Conservation (phyloP, 2,888 invertebrate genomes). For the Yponomeuta cagnagella region DNA sequence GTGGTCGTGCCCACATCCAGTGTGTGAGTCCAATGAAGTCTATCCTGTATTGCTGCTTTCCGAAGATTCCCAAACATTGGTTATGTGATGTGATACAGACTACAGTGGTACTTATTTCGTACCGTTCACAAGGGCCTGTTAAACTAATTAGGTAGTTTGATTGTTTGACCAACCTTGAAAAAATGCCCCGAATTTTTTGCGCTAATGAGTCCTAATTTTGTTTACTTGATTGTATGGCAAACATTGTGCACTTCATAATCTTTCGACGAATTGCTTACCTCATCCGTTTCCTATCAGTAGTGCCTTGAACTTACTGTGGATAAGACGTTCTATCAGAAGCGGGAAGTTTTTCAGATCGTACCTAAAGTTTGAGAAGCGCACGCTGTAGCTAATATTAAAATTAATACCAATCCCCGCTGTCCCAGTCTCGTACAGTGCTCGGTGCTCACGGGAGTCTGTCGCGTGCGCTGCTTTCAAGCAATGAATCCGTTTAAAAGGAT, state of each 20-base stretch:
- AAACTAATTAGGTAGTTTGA: constrained; percentile 21
- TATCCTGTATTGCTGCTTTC: constrained; percentile 39
- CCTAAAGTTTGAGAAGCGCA: constrained; percentile 53
- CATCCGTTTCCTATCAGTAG: constrained; percentile 24
- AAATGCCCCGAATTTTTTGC: constrained; percentile 33
- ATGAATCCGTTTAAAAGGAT: constrained; percentile 53
- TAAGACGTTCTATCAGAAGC: constrained; percentile 23
- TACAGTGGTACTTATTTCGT: constrained; percentile 8
- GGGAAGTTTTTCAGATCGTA: background rate
- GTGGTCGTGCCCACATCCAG: constrained; percentile 52
- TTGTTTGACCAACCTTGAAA: constrained; percentile 32
- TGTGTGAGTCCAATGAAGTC: constrained; percentile 71
- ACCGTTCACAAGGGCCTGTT: constrained; percentile 23
- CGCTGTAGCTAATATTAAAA: constrained; percentile 68
- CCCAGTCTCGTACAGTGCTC: constrained; percentile 65
- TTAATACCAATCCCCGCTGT: constrained; percentile 58
- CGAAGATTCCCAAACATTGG: constrained; percentile 53
- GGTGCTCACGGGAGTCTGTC: constrained; percentile 42
- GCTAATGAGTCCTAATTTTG: constrained; percentile 33
- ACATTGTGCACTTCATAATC: constrained; percentile 32
- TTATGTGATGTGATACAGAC: background rate
- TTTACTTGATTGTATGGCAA: constrained; percentile 35
- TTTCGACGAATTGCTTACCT: constrained; percentile 22
- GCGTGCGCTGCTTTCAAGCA: constrained; percentile 40
- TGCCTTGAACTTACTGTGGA: constrained; percentile 21